Base-by-base conservation (phyloP, 1,140 invertebrate species). In the Xylocopa sonorina region DNA sequence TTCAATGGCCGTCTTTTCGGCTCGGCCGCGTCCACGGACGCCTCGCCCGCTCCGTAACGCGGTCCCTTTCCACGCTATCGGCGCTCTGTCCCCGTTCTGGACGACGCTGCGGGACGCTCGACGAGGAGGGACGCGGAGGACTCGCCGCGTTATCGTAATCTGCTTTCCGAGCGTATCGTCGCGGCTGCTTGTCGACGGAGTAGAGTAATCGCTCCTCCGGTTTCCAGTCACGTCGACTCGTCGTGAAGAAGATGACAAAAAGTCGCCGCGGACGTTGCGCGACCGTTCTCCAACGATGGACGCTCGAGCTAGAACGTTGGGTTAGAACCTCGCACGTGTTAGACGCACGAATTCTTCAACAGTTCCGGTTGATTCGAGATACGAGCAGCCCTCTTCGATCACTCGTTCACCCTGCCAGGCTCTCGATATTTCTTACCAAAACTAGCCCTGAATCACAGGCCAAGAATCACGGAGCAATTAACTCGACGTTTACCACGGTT, bases 71-170 rank as follows among this genome's bases (percentile, higher is more conserved):
- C 24, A n/a, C 18, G 0, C 5, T 24, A 21, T 16, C 14, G n/a
- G 38, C 58, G 60, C 27, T 4, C 2, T 6, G 41, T 64, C 60
- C 66, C 24, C 48, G 66, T 64, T 6, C 12, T 24, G 43, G 4
- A 21, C 32, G 46, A 41, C 21, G 41, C 34, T 29, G 21, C 24
- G 29, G 38, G 27, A 38, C 24, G 32, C 7, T 6, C 2, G 1
- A 21, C 7, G 5, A 21, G 18, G 16, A 38, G 18, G 27, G 0
- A 9, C 46, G 21, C 18, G 7, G 16, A 51, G 62, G 24, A 53
- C 58, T 46, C n/a, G n/a, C 51, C 51, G 77, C 51, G 81, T 83
- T 84, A 84, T 77, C 82, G 83, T 81, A 78, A 85, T 85, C 80
- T 66, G 79, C 55, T 85, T 85, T 81, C 84, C 24, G 53, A 51